phyloP scores from a whole-genome alignment of 2,888 invertebrate genomes.

The Papilio demoleus region DNA sequence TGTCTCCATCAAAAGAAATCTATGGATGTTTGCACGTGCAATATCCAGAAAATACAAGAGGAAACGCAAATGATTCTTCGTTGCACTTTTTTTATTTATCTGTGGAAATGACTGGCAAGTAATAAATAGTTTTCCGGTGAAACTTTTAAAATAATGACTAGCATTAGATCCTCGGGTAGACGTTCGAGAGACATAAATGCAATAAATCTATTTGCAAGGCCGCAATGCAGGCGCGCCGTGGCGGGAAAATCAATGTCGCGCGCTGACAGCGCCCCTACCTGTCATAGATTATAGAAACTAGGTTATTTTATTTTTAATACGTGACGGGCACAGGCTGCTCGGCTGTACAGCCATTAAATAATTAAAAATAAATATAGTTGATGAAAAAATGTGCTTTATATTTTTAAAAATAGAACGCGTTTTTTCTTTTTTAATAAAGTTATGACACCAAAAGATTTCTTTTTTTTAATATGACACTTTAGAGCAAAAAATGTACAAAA shows the following conservation, averaged over 20 bases:
- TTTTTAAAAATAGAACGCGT: constrained; percentile 13
- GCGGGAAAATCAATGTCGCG: constrained; percentile 44
- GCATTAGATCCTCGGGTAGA: constrained; percentile 20
- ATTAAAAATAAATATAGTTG: constrained; percentile 24
- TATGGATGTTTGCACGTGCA: too few relatives aligned
- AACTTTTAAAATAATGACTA: constrained; percentile 28
- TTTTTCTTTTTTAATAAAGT: background rate
- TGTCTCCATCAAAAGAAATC: too few relatives aligned
- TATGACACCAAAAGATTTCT: background rate
- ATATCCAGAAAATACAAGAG: background rate
- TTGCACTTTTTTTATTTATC: constrained; percentile 3
- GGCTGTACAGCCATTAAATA: constrained; percentile 29
- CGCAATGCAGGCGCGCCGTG: constrained; percentile 44
- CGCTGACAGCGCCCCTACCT: constrained; percentile 25
- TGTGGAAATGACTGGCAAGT: background rate
- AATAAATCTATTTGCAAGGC: constrained; percentile 34
- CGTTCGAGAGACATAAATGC: constrained; percentile 29
- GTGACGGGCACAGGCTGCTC: constrained; percentile 9
- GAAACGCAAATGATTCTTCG: background rate
- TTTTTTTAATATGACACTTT: background rate
- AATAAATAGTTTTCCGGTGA: constrained; percentile 21
- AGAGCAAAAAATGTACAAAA: background rate
- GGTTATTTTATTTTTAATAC: constrained; percentile 36
- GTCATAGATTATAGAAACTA: constrained; percentile 34
- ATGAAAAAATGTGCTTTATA: constrained; percentile 1